These are phyloP conservation scores for Cryptops parisi DNA, from an alignment of 2,888 invertebrate species.

Conservation along the genomic window DNA sequence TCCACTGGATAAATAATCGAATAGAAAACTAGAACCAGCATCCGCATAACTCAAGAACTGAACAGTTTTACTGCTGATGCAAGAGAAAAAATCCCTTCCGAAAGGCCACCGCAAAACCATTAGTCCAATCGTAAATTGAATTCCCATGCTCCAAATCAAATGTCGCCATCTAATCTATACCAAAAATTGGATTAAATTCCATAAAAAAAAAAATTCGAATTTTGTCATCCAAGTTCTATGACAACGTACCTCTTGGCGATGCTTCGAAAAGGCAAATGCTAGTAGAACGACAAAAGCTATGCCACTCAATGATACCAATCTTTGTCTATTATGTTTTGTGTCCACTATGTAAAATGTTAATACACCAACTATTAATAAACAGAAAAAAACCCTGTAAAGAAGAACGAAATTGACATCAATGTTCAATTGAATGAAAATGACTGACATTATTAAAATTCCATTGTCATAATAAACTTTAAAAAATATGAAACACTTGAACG, in stretches of 20 bases:
- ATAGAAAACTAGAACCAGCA: slow-evolving; percentile 70
- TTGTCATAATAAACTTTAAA: too few relatives aligned
- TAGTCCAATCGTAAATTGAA: slow-evolving; percentile 74
- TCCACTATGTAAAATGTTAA: not conserved
- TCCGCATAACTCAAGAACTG: slow-evolving; percentile 64
- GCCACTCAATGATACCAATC: not conserved
- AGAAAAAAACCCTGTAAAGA: not conserved
- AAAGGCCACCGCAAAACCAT: slow-evolving; percentile 69
- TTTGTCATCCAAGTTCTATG: too few relatives aligned
- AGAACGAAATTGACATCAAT: too few relatives aligned
- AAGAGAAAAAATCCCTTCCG: slow-evolving; percentile 54
- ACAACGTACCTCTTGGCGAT: too few relatives aligned
- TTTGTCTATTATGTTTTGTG: not conserved
- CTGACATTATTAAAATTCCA: too few relatives aligned
- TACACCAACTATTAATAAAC: not conserved
- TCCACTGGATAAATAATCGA: slow-evolving; percentile 39
- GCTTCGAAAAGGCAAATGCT: not conserved
- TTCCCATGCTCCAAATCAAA: slow-evolving; percentile 57
- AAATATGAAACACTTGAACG: too few relatives aligned
- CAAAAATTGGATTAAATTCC: too few relatives aligned
- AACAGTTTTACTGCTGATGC: slow-evolving; percentile 51
- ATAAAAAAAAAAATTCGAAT: too few relatives aligned
- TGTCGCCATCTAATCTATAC: slow-evolving; percentile 68
- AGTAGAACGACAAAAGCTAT: not conserved
- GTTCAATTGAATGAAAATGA: too few relatives aligned